Evolutionary conservation across 2,113 vertebrate species (phyloP).

Genomic region (Cariama cristata): DNA sequence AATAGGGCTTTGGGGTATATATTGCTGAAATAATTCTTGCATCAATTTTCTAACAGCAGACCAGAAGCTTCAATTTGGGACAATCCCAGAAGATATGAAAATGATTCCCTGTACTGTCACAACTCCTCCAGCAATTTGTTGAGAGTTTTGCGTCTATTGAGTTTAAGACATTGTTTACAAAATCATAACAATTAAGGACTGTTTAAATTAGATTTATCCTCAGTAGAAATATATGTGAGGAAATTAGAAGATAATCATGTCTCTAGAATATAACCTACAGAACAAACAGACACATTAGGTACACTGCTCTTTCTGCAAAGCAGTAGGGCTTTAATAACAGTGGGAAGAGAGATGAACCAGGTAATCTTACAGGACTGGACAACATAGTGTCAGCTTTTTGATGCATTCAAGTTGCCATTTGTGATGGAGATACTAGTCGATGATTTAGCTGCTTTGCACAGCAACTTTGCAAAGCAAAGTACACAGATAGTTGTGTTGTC

Average conservation of each 20-base stretch:
- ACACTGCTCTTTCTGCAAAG: neutral
- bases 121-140: slow-evolving; percentile 50
- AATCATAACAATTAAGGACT: slow-evolving; percentile 47
- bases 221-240: neutral
- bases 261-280: neutral
- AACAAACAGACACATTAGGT: neutral
- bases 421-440: neutral
- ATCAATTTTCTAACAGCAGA: slow-evolving; percentile 41
- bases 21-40: neutral
- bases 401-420: fast-evolving
- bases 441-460: too few species aligned
- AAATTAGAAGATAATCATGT: slow-evolving; percentile 33
- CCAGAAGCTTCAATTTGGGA: slow-evolving; percentile 22
- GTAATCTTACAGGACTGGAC: neutral
- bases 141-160: slow-evolving; percentile 46
- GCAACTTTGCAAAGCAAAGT: neutral
- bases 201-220: slow-evolving; percentile 61
- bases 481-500: too few species aligned
- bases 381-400: neutral
- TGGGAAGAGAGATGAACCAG: neutral
- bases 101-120: slow-evolving; percentile 23
- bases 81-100: slow-evolving; percentile 40
- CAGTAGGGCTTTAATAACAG: neutral
- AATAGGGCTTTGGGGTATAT: slow-evolving; percentile 39
- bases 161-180: slow-evolving; percentile 57